These are phyloP conservation scores for Antedon mediterranea DNA, from an alignment of 53 echinoderm and acorn worm species.

Conservation along the genomic window DNA sequence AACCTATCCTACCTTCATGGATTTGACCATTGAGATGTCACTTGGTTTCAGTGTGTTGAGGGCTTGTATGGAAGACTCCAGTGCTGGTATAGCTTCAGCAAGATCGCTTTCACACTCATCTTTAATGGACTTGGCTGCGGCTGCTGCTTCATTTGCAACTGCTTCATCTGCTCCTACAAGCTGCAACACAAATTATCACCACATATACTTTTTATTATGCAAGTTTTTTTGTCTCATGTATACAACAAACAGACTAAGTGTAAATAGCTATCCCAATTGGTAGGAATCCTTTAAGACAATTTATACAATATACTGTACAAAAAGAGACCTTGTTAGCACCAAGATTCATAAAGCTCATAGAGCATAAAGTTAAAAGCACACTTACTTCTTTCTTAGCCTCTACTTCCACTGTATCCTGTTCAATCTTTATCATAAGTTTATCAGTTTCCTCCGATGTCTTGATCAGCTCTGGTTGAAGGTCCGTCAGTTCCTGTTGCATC, in stretches of 20 bases:
- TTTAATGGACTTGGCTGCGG: conserved; percentile 73
- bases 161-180: conserved; percentile 94
- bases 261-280: too few species aligned
- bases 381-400: conserved; percentile 95
- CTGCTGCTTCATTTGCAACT: conserved; percentile 81
- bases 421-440: conserved; percentile 82
- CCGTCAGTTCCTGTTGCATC: conserved; percentile 94
- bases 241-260: too few species aligned
- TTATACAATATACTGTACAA: too few species aligned
- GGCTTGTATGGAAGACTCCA: conserved; percentile 69
- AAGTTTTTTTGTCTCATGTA: too few species aligned
- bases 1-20: conserved; percentile 84
- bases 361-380: not conserved
- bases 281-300: too few species aligned
- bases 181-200: conserved; percentile 5
- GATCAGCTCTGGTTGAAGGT: conserved; percentile 89
- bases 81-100: conserved; percentile 87
- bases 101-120: conserved; percentile 87
- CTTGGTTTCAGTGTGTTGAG: conserved; percentile 95
- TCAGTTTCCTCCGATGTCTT: conserved; percentile 94
- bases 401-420: conserved; percentile 92
- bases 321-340: too few species aligned
- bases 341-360: too few species aligned
- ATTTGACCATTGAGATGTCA: conserved; percentile 96
- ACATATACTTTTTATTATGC: too few species aligned